Percentiles rank a stretch among this genome's conserved stretches.
These are phyloP conservation scores for Picathartes gymnocephalus DNA, from an alignment of 2,113 vertebrate genomes.

Conservation along the genomic window DNA sequence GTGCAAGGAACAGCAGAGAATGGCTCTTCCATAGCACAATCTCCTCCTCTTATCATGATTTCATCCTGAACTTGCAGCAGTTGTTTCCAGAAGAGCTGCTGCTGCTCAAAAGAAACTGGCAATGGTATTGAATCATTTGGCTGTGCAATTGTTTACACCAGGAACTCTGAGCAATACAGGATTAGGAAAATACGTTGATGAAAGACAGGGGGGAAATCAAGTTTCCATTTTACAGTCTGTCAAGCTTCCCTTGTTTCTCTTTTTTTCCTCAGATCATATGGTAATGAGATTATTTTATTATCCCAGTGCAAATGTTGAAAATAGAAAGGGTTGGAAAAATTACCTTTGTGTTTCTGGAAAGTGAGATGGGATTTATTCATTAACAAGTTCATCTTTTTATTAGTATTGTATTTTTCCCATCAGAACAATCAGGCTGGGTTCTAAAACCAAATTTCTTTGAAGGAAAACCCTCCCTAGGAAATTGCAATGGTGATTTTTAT, in stretches of 20 bases:
- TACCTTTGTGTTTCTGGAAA: not conserved
- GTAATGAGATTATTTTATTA: constrained; percentile 22
- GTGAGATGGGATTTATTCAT: not conserved
- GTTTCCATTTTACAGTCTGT: not conserved
- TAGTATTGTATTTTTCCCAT: not conserved
- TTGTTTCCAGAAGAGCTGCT: not conserved
- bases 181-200: not conserved
- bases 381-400: constrained; percentile 20
- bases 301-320: constrained; percentile 1
- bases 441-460: not conserved
- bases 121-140: not conserved
- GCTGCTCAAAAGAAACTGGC: not conserved
- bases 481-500: not conserved
- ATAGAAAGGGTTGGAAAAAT: not conserved
- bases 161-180: not conserved
- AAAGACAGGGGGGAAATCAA: not conserved
- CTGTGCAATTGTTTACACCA: not conserved
- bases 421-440: not conserved
- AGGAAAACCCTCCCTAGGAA: not conserved
- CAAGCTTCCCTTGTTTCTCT: not conserved
- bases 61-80: not conserved
- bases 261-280: not conserved
- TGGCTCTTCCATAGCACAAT: not conserved
- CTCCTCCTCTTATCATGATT: not conserved
- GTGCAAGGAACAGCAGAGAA: not conserved